phyloP scores from a whole-genome alignment of 2,797 vertebrate species.

The Euthynnus affinis region DNA sequence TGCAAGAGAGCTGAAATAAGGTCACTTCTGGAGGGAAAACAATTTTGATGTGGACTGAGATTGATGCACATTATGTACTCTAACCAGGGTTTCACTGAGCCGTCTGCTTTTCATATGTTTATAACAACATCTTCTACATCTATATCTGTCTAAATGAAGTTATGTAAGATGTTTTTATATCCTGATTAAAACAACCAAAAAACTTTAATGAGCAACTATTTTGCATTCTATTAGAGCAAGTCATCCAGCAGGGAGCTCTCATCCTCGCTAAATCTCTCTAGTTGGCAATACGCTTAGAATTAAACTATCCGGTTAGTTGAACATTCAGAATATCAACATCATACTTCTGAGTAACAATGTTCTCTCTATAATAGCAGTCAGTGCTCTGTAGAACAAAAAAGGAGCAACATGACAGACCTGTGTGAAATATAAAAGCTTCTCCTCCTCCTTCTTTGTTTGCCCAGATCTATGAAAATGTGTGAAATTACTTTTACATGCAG shows the following conservation, averaged over 20 bases:
- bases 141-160: not conserved
- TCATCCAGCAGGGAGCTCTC: not conserved
- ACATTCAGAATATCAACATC: not conserved
- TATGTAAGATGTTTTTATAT: slow-evolving; percentile 1
- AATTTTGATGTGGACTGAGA: slow-evolving; percentile 7
- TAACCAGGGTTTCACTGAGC: not conserved
- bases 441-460: not conserved
- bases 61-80: not conserved
- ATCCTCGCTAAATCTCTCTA: slow-evolving; percentile 5
- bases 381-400: not conserved
- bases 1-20: slow-evolving; percentile 29
- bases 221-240: slow-evolving; percentile 10
- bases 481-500: slow-evolving; percentile 27
- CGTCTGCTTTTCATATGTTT: not conserved
- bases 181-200: slow-evolving; percentile 7
- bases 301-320: not conserved
- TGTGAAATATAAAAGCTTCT: not conserved
- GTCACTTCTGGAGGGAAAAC: slow-evolving; percentile 5
- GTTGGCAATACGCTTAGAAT: not conserved
- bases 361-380: not conserved
- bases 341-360: not conserved
- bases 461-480: slow-evolving; percentile 15
- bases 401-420: not conserved
- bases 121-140: not conserved
- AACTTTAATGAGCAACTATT: slow-evolving; percentile 20